phyloP scores from a whole-genome alignment of 2,888 invertebrate species.

The Iphiclides podalirius region DNA sequence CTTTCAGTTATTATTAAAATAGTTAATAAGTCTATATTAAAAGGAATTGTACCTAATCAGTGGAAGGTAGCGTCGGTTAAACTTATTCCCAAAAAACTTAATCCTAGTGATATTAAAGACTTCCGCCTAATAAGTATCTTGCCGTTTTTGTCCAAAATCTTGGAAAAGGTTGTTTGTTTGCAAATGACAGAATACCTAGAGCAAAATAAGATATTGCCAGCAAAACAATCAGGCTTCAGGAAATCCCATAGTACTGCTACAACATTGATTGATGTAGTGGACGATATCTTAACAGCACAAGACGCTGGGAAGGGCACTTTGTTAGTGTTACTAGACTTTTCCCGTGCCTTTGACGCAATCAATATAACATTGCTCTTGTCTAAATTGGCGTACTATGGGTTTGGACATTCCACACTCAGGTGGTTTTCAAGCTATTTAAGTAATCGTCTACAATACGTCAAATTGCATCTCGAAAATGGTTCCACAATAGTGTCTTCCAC shows the following conservation, averaged over 20 bases:
- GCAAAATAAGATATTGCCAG: background rate
- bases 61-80: conserved; percentile 32
- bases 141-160: background rate
- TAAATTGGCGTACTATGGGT: conserved; percentile 2
- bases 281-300: background rate
- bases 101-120: conserved; percentile 23
- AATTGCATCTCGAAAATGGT: background rate
- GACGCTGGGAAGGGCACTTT: background rate
- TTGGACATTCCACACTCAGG: background rate
- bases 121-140: conserved; percentile 8
- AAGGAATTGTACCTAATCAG: conserved; percentile 24
- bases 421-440: conserved; percentile 14
- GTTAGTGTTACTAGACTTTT: conserved; percentile 21
- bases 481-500: background rate
- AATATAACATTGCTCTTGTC: background rate
- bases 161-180: background rate
- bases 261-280: conserved; percentile 25
- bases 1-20: conserved; percentile 8
- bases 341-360: background rate
- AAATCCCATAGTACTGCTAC: conserved; percentile 16
- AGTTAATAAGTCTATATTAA: background rate
- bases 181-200: background rate
- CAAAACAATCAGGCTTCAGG: conserved; percentile 9
- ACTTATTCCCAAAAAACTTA: conserved; percentile 30
- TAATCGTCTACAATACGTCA: conserved; percentile 2